Evolutionary conservation across 1,140 invertebrate genomes (phyloP), one percentile per base, ranked within the genome.

Genomic region (Sycophaga agraensis): DNA sequence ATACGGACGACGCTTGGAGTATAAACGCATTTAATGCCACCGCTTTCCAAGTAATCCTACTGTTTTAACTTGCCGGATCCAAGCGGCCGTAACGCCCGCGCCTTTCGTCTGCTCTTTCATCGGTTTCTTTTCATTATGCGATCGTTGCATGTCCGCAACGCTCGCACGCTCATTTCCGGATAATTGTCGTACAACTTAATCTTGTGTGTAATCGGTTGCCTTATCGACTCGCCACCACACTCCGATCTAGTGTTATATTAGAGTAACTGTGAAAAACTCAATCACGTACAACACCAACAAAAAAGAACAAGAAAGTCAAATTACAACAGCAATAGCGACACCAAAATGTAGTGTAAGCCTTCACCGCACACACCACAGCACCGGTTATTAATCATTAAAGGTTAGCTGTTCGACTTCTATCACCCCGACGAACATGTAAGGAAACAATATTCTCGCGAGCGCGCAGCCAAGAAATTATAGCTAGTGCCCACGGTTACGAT

Each of bases 311-410:
- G n/a, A 64, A 59, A 61, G 61, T 49, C 61, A 71, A 69, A 79
- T 77, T 77, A 77, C 74, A 78, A 79, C 77, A 80, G 73, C 77
- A 80, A 80, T 78, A 80, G 77, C 79, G 77, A 79, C 78, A 81
- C 73, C 79, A 79, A 80, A 21, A 76, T 77, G 75, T 79, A 80
- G 75, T 78, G 75, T 78, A 80, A 81, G 79, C 78, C 72, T 74
- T 77, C 70, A 76, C 72, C 76, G 78, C 77, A 78, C 75, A 79
- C 75, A 78, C 78, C 34, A 40, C 26, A 39, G 31, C 43, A 40
- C 40, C 24, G 73, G 73, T 79, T 78, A 72, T 73, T 76, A 73
- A 73, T 77, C 66, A 67, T 69, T 73, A 66, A 63, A 67, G 70
- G 76, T 78, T 77, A 78, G 74, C 59, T 64, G 48, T 37, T 21